Base-by-base conservation (phyloP, 2,113 vertebrate species). In the Lucifuga dentata region DNA sequence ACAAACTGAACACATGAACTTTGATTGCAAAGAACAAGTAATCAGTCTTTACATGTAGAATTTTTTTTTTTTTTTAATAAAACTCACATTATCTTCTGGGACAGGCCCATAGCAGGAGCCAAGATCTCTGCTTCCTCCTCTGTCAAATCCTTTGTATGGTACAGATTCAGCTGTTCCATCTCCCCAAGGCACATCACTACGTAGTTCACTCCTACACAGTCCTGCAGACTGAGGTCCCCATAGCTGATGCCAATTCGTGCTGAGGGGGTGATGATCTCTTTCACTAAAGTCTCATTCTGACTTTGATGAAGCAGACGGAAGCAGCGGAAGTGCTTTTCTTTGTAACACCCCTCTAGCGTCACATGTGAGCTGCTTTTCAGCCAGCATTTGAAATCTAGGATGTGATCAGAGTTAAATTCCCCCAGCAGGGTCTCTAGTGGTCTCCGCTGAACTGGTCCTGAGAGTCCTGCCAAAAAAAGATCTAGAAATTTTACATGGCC, bases 401-500 rank as follows among this genome's bases (percentile, higher is more conserved):
- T 38, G 15, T n/a, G 73, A 13, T 74, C 46, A 2, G 55, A 1
- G 51, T 71, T 76, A 0, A 90, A 68, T 5, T 13, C 20, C 2
- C 87, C 89, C 5, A 91, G 40, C 0, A 70, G 21, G 1, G 32
- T 45, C 68, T 87, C 90, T 43, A 94, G 60, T 0, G 80, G 68
- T 7, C 48, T 76, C 21, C 52, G 43, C 41, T 90, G 90, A 7
- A 11, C 3, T 1, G 82, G 67, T 32, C 90, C 82, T 0, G 88
- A 91, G 6, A 94, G 88, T 0, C 89, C 93, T 0, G 85, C 77
- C 59, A 93, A 23, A 60, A 93, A 93, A 8, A 84, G 16, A 21
- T 88, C 76, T 0, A 91, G 74, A 45, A 86, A 80, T 7, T 81
- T 68, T 2, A 58, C 35, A 1, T 23, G 16, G 2, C 49, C 60